Evolutionary conservation across 2,113 vertebrate species (phyloP), one percentile per base, ranked within the genome.

Genomic region (Pterocles burchelli): DNA sequence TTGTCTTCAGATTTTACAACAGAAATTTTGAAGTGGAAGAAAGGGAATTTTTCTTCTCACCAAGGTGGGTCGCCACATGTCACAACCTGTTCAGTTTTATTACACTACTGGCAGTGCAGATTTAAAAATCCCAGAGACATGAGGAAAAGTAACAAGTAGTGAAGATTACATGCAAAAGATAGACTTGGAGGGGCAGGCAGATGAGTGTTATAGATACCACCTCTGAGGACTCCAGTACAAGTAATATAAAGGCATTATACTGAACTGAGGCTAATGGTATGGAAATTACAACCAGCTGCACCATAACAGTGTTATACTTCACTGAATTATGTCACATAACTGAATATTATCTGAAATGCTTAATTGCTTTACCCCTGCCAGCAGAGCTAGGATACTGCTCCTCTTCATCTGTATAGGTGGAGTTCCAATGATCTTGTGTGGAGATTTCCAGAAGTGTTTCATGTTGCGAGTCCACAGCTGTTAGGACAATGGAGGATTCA

Each of bases 331-430:
- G 46, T 43, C 51, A 87, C 12, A 89, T 81, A 93, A 63, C 9
- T 59, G 38, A 92, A 17, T 57, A 51, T 73, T 83, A 80, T 66
- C 45, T 55, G 46, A 85, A 90, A 89, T 52, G n/a, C 10, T 88
- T 52, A 68, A 76, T 62, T 85, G 61, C 24, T 95, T 95, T 95
- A 95, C 93, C 92, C 80, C n/a, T 95, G 61, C 65, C 46, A 45
- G 76, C 8, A 82, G 89, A 86, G 83, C 57, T 92, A 83, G 57
- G 65, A 81, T 81, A 55, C 28, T 67, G 48, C 34, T 96, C 84
- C 84, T 96, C 91, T 94, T 96, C 86, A 16, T 95, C 95, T 49
- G 73, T 58, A 52, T 89, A 90, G 28, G 14, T 13, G 4, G 70
- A 52, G 31, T n/a, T 82, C 93, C 84, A 68, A 6, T 6, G 84